Evolutionary conservation across 1,140 invertebrate species (phyloP).

Genomic region (Ostrea edulis): DNA sequence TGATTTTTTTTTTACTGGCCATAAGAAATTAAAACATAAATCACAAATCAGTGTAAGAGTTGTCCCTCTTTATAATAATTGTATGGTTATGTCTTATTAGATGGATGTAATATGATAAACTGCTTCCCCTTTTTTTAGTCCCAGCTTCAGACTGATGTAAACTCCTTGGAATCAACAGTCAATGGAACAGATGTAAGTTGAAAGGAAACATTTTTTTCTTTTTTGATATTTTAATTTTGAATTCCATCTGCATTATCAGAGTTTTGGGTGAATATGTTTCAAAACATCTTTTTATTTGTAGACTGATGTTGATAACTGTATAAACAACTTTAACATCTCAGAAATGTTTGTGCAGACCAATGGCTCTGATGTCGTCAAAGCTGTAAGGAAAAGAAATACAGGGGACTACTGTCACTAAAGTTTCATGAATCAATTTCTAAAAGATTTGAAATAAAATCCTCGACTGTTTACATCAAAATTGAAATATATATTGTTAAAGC

Average conservation of each 20-base stretch:
- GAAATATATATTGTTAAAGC: too few relatives aligned
- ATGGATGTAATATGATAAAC: neutral
- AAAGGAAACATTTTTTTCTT: neutral
- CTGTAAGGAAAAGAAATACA: slow-evolving; percentile 16
- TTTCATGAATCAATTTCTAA: neutral
- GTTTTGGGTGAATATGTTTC: neutral
- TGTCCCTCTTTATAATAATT: too few relatives aligned
- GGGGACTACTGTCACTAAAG: too few relatives aligned
- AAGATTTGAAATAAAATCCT: too few relatives aligned
- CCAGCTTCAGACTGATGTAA: slow-evolving; percentile 37
- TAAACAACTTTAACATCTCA: slow-evolving; percentile 38
- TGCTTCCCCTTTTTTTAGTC: neutral
- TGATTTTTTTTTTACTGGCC: too few relatives aligned
- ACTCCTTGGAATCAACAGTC: slow-evolving; percentile 44
- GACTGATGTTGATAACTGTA: slow-evolving; percentile 38
- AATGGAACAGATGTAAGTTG: slow-evolving; percentile 54
- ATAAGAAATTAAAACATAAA: too few relatives aligned
- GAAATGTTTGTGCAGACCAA: slow-evolving; percentile 39
- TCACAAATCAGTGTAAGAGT: too few relatives aligned
- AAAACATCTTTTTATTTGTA: neutral
- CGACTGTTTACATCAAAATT: too few relatives aligned
- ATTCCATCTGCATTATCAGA: neutral
- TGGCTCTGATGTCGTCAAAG: slow-evolving; percentile 33
- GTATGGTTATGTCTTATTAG: too few relatives aligned
- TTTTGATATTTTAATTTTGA: neutral